These are phyloP conservation scores for Acleris laterana DNA, from an alignment of 2,888 invertebrate genomes.

Conservation along the genomic window DNA sequence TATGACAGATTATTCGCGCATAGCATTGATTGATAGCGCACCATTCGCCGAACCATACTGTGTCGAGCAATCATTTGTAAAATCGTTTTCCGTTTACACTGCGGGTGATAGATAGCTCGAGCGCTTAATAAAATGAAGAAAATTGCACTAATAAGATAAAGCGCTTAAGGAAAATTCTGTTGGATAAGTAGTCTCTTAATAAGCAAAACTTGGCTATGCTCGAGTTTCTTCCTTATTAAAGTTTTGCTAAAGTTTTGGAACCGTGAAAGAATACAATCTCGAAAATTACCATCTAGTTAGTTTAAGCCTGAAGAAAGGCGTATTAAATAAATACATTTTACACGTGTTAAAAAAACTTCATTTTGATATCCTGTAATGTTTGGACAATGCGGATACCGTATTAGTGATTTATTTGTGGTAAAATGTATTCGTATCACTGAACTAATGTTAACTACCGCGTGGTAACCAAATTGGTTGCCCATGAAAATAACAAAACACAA, in stretches of 20 bases:
- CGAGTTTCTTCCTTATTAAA: constrained; percentile 25
- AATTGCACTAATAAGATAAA: constrained; percentile 16
- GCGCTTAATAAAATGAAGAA: constrained; percentile 15
- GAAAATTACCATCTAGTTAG: too few species aligned
- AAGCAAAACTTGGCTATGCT: constrained; percentile 16
- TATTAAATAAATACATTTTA: too few species aligned
- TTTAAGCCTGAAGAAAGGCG: too few species aligned
- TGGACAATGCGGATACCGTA: too few species aligned
- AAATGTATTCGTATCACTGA: too few species aligned
- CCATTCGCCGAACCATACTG: constrained; percentile 49
- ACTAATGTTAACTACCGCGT: background rate
- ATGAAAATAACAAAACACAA: constrained; percentile 5
- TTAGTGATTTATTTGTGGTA: too few species aligned
- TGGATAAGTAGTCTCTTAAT: constrained; percentile 25
- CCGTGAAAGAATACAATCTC: constrained; percentile 1
- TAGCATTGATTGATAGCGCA: constrained; percentile 58
- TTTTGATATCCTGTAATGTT: too few species aligned
- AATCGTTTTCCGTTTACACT: constrained; percentile 26
- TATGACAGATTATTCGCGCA: constrained; percentile 55
- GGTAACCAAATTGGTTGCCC: background rate
- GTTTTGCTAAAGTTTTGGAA: constrained; percentile 2
- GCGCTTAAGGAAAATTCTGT: constrained; percentile 18
- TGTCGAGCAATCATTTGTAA: constrained; percentile 39
- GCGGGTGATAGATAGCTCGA: constrained; percentile 18
- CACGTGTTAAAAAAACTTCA: too few species aligned